phyloP scores from a whole-genome alignment of 2,113 vertebrate species.

The Montifringilla adamsi region DNA sequence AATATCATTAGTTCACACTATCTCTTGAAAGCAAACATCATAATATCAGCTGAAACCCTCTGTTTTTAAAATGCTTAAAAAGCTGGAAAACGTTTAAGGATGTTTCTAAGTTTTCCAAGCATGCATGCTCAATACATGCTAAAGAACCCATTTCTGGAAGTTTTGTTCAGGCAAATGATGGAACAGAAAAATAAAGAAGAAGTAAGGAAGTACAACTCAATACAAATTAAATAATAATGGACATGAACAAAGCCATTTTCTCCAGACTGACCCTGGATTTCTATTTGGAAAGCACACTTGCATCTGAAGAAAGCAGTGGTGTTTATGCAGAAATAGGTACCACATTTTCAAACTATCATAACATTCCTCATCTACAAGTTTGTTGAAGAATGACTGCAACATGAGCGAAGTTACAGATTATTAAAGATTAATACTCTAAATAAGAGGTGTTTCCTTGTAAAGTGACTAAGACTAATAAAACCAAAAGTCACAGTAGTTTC shows the following conservation, averaged over 20 bases:
- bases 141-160: background rate
- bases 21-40: background rate
- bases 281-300: background rate
- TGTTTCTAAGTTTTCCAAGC: background rate
- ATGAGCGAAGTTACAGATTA: background rate
- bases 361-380: background rate
- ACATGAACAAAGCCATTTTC: background rate
- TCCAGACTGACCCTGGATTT: background rate
- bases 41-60: background rate
- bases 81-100: background rate
- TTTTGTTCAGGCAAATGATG: background rate
- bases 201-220: background rate
- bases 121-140: background rate
- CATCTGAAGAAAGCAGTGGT: background rate
- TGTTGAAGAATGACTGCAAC: background rate
- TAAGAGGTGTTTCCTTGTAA: background rate
- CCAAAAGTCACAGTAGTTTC: background rate
- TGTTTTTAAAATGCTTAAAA: background rate
- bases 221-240: background rate
- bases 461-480: background rate
- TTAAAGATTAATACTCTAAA: background rate
- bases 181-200: background rate
- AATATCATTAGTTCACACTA: background rate
- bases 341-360: background rate
- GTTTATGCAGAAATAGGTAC: background rate